A percentile compares a stretch with the other conserved stretches of the same genome.
phyloP scores from a whole-genome alignment of 2,797 vertebrate species.

The Ctenopoma kingsleyae region DNA sequence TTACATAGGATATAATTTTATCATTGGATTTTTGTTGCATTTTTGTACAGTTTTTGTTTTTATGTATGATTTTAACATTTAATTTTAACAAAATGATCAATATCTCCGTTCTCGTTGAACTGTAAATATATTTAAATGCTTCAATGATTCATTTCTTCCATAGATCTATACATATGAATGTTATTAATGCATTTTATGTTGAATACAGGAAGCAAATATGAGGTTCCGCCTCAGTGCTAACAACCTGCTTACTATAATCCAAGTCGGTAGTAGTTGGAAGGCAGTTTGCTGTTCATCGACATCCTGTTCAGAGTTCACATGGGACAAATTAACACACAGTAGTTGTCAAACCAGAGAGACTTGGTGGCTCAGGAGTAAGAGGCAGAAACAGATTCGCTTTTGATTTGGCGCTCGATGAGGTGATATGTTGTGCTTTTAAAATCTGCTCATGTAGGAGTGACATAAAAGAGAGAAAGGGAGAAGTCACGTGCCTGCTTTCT shows the following conservation, averaged over 20 bases:
- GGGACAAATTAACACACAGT: slow-evolving; percentile 37
- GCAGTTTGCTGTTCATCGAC: slow-evolving; percentile 63
- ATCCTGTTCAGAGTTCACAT: slow-evolving; percentile 44
- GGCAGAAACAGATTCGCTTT: slow-evolving; percentile 10
- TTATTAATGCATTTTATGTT: slow-evolving; percentile 46
- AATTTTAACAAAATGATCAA: slow-evolving; percentile 49
- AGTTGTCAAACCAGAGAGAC: slow-evolving; percentile 30
- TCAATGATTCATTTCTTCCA: slow-evolving; percentile 47
- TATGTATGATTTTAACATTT: slow-evolving; percentile 42
- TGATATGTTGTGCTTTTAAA: slow-evolving; percentile 23
- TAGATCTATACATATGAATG: slow-evolving; percentile 57
- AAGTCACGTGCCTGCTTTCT: background rate
- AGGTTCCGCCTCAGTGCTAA: slow-evolving; percentile 47
- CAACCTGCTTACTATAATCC: slow-evolving; percentile 18
- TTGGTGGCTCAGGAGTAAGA: slow-evolving; percentile 13
- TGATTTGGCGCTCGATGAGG: background rate
- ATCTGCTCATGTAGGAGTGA: slow-evolving; percentile 16
- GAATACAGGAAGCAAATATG: slow-evolving; percentile 28
- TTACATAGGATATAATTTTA: slow-evolving; percentile 55
- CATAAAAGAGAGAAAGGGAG: background rate
- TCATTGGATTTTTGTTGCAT: slow-evolving; percentile 48
- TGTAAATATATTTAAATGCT: slow-evolving; percentile 80
- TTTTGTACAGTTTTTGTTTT: slow-evolving; percentile 72
- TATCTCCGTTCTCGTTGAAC: slow-evolving; percentile 38
- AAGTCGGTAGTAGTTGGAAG: background rate